Conservation (phyloP, 2,797 vertebrate species). For the Ctenopoma kingsleyae region DNA sequence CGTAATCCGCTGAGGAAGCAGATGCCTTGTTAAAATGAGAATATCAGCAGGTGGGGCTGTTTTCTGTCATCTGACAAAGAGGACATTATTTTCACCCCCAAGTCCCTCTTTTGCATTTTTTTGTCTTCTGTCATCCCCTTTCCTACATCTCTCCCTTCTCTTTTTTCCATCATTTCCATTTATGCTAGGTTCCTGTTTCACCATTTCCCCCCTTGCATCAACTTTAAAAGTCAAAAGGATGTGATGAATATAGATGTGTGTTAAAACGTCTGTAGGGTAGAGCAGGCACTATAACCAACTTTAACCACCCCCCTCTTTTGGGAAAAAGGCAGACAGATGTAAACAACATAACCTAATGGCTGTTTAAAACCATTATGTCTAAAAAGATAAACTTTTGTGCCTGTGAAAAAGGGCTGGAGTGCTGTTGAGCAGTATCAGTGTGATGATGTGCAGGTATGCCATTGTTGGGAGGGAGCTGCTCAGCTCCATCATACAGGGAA, state of each 20-base stretch:
- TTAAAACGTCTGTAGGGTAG: conserved; percentile 49
- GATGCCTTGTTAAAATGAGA: conserved; percentile 52
- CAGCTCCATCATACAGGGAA: conserved; percentile 58
- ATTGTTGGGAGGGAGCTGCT: conserved; percentile 60
- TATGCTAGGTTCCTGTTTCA: conserved; percentile 9
- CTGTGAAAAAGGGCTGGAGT: conserved; percentile 76
- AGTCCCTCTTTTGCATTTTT: conserved; percentile 25
- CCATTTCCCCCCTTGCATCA: conserved; percentile 21
- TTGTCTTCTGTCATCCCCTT: background rate
- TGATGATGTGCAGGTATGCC: conserved; percentile 86
- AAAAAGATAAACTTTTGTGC: conserved; percentile 79
- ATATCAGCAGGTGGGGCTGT: conserved; percentile 63
- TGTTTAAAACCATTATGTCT: conserved; percentile 85
- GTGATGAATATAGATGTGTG: conserved; percentile 51
- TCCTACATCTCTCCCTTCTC: background rate
- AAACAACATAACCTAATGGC: conserved; percentile 81
- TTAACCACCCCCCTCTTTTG: conserved; percentile 53
- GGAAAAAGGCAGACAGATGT: conserved; percentile 66
- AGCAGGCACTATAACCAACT: conserved; percentile 53
- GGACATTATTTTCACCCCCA: conserved; percentile 26
- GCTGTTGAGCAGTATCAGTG: conserved; percentile 64
- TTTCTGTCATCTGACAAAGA: conserved; percentile 53
- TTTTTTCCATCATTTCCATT: conserved; percentile 8
- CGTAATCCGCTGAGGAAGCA: conserved; percentile 51
- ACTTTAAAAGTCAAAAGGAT: conserved; percentile 57